Evolutionary conservation across 2,888 invertebrate genomes (phyloP).

Genomic region (Hydraecia micacea): DNA sequence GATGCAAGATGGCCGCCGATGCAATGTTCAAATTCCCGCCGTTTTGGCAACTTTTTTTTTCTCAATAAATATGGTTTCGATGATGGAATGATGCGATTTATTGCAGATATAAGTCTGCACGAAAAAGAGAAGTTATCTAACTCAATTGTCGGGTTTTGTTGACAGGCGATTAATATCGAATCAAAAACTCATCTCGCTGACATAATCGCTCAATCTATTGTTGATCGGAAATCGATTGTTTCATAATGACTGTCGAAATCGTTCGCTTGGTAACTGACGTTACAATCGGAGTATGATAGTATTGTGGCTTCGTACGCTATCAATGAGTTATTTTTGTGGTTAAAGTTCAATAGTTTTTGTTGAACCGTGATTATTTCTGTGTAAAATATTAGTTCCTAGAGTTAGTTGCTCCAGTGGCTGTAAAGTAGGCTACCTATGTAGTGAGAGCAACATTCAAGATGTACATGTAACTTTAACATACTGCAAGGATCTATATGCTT

Average conservation of each 20-base stretch:
- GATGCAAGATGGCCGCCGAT: constrained; percentile 38
- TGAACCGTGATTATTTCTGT: not conserved
- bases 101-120: constrained; percentile 15
- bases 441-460: not conserved
- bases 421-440: not conserved
- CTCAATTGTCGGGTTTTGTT: constrained; percentile 43
- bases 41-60: constrained; percentile 16
- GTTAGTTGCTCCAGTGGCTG: not conserved
- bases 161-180: constrained; percentile 65
- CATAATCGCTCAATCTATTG: constrained; percentile 71
- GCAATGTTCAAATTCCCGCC: constrained; percentile 15
- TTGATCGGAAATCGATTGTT: constrained; percentile 73
- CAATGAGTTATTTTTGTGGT: constrained; percentile 17
- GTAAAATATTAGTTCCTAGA: not conserved
- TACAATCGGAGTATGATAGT: constrained; percentile 63
- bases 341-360: constrained; percentile 5
- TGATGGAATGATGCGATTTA: constrained; percentile 8
- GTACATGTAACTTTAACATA: not conserved
- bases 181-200: constrained; percentile 72
- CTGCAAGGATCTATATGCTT: not conserved
- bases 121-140: constrained; percentile 48
- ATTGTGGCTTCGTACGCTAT: constrained; percentile 54
- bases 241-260: constrained; percentile 73
- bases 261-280: constrained; percentile 61
- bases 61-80: constrained; percentile 23